Base-by-base conservation (phyloP, 2,888 invertebrate species). In the Brachypalpus laphriformis region DNA sequence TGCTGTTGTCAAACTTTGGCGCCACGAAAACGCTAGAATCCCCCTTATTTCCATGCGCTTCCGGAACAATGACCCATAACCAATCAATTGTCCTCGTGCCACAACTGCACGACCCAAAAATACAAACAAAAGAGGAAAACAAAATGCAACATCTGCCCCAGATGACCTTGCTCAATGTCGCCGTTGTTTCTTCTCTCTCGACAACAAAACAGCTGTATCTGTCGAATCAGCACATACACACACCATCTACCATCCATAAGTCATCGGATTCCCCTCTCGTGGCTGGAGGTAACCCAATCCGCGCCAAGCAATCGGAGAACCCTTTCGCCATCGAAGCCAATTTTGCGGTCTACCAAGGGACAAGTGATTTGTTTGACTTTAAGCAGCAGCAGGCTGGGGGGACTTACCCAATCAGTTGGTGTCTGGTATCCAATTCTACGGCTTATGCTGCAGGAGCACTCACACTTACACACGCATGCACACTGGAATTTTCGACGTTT, bases 111-210 rank as follows among this genome's bases (percentile, higher is more conserved):
- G 61, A 31, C 22, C 25, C 14, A 25, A 20, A 61, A 42, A 61
- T 6, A 11, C 20, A 37, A 57, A 57, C 14, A 57, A 40, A 31
- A n/a, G 0, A 1, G 18, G 61, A 16, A 47, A 16, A 31, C 11
- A 16, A 2, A 42, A 14, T 25, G 28, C 5, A 14, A 20, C 68
- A 49, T 28, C 47, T 65, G 42, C 7, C 11, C 18, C 8, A 25
- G 22, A 57, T 71, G 70, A 71, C 70, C 57, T 71, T 71, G 57
- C 16, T 8, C 57, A 71, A 57, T 71, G 57, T 45, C 57, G 28
- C 45, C 28, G 14, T 16, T 8, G 37, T 57, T 6, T n/a, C 20
- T 5, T 1, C n/a, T 20, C 9, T 37, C n/a, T 1, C 34, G 9
- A 18, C 20, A 4, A 31, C 56, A 1, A 4, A 5, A 5, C 37